Base-by-base conservation (phyloP, 2,797 vertebrate species). In the Aplochiton taeniatus region DNA sequence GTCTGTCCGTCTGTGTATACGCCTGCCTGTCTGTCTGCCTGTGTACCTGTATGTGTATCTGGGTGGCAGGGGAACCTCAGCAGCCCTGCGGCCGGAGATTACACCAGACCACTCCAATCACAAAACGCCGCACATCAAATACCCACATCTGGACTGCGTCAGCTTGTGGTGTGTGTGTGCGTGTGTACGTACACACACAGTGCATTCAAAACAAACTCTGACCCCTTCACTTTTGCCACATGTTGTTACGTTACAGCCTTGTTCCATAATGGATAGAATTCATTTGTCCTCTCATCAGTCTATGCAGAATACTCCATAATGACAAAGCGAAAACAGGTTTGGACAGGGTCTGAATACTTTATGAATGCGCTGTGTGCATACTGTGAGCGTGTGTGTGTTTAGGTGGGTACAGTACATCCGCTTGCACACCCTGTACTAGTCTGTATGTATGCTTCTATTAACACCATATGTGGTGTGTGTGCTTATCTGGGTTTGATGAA, bases 91-190 rank as follows among this genome's bases (percentile, higher is more conserved):
- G 68, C 75, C 60, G 41, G 50, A 66, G 73, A 67, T 77, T 71
- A 72, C 1, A 60, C 63, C 66, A 72, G 70, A 78, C 71, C 75
- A 43, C 59, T 54, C 54, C 48, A 52, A 48, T 52, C 55, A 59
- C 72, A 79, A 56, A 74, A 66, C 59, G 42, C 70, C 61, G 61
- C 66, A 66, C 77, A 84, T 84, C 73, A 74, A 51, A 69, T 73
- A 64, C 56, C 54, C 73, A 81, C 85, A 89, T 85, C 78, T 90
- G 87, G 70, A 72, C 51, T 8, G 62, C 63, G 83, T 89, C 85
- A 85, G 57, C 67, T 44, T 68, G 64, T 6, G 18, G 48, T 52
- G 42, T 61, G 11, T 12, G 14, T 56, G 69, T 2, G 1, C 44
- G 20, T 66, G 62, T 59, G n/a, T 13, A n/a, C 55, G 11, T 72